Evolutionary conservation across 2,113 vertebrate genomes (phyloP), one percentile per base, ranked within the genome.

Genomic region (Columba livia): DNA sequence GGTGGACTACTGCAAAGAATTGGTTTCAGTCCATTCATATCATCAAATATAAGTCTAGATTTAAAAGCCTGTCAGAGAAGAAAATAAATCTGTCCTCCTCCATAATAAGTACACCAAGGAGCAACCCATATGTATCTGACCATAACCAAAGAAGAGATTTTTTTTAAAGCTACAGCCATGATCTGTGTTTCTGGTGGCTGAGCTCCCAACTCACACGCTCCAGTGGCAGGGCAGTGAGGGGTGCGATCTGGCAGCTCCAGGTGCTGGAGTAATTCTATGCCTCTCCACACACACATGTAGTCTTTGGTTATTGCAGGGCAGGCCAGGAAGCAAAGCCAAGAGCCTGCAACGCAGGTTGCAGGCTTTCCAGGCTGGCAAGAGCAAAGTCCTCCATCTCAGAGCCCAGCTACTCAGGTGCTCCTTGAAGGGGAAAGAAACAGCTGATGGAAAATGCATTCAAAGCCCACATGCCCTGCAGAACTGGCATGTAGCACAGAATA

Each of bases 151-250:
- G 6, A 21, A 36, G 23, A 42, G 15, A 44, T 44, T 44, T 44
- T 44, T 74, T 51, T 23, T 47, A 74, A 25, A 82, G n/a, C n/a
- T 81, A n/a, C 31, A 79, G 4, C 16, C 38, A 18, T 13, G 15
- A 74, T 11, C 69, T 21, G 14, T 10, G 7, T 69, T 84, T 56
- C 53, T 67, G 13, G 15, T 67, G 48, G 51, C 26, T 10, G 26
- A 77, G 9, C 50, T 90, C 67, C 86, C 32, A 54, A 14, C 10
- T 70, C 1, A 0, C 0, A 0, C 0, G 6, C 25, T 62, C 42
- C 47, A 36, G 53, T 12, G 40, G 19, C 44, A 40, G 31, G 58
- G 38, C 0, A 0, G 48, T 11, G 24, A 75, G 26, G 10, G 31
- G 12, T 40, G 40, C 5, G 1, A 64, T 26, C 64, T 28, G 23